phyloP scores from a whole-genome alignment of 2,797 vertebrate genomes.

The Ctenosaura bakeri region DNA sequence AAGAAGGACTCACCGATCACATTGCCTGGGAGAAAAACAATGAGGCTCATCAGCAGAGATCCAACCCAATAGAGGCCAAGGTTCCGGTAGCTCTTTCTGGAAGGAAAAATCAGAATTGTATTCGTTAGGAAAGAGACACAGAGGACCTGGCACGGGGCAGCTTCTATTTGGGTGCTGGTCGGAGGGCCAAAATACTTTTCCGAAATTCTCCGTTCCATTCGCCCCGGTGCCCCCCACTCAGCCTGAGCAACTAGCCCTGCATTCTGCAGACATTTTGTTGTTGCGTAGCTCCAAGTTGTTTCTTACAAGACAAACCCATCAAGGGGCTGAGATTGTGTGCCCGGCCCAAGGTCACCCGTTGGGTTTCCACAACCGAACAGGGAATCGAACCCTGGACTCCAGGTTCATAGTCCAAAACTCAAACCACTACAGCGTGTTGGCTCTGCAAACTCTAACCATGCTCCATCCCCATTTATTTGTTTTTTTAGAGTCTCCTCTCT shows the following conservation, averaged over 20 bases:
- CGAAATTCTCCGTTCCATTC: background rate
- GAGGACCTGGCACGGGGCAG: too few relatives aligned
- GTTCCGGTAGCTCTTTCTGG: constrained; percentile 88
- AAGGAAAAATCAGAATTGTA: background rate
- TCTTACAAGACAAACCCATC: too few relatives aligned
- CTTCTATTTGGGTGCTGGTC: background rate
- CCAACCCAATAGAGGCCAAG: constrained; percentile 94
- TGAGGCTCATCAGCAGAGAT: constrained; percentile 88
- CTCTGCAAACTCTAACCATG: background rate
- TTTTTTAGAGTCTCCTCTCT: too few relatives aligned
- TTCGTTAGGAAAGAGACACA: background rate
- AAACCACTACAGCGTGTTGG: too few relatives aligned
- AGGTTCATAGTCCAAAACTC: too few relatives aligned
- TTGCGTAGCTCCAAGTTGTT: too few relatives aligned
- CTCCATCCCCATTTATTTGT: too few relatives aligned
- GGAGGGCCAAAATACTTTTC: background rate
- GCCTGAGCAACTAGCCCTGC: background rate
- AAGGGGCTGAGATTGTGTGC: too few relatives aligned
- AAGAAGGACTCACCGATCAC: constrained; percentile 84
- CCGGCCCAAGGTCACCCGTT: too few relatives aligned
- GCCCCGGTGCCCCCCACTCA: background rate
- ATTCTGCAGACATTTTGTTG: background rate
- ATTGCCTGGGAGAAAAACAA: constrained; percentile 90
- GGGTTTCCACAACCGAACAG: too few relatives aligned
- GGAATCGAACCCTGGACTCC: too few relatives aligned